A percentile compares a stretch with the other conserved stretches of the same genome.
These are phyloP conservation scores for Oscheius sp. DNA, from an alignment of 2,888 invertebrate species.

Conservation along the genomic window DNA sequence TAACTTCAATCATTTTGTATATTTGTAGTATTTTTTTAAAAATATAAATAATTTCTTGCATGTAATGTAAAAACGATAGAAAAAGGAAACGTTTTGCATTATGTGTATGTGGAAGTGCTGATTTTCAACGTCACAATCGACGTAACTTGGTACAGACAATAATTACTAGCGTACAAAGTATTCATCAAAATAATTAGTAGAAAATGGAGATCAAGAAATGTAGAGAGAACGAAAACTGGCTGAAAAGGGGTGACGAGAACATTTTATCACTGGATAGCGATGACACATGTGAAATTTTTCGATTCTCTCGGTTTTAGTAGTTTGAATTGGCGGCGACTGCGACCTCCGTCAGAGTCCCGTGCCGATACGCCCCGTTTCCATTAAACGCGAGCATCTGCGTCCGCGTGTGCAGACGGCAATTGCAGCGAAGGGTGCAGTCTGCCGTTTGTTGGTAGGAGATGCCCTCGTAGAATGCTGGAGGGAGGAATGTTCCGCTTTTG, in stretches of 20 bases:
- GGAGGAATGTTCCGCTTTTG: background rate
- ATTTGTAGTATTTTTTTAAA: too few relatives aligned
- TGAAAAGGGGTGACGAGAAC: slow-evolving; percentile 18
- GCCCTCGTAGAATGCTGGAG: slow-evolving; percentile 45
- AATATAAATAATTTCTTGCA: too few relatives aligned
- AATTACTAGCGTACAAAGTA: background rate
- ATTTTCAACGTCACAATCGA: too few relatives aligned
- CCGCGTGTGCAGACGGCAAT: background rate
- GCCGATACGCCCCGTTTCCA: too few relatives aligned
- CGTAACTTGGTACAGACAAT: too few relatives aligned
- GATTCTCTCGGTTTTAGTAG: background rate
- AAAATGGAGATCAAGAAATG: background rate
- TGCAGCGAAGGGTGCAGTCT: slow-evolving; percentile 30
- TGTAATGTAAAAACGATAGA: too few relatives aligned
- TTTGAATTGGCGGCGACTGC: slow-evolving; percentile 36
- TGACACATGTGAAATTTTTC: background rate
- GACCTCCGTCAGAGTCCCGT: too few relatives aligned
- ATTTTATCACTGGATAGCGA: slow-evolving; percentile 6
- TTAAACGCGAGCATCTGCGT: slow-evolving; percentile 7
- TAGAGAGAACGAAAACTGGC: slow-evolving; percentile 14
- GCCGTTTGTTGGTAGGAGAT: slow-evolving; percentile 31
- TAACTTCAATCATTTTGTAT: too few relatives aligned
- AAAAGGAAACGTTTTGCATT: too few relatives aligned
- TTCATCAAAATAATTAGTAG: background rate
- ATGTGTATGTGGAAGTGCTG: too few relatives aligned